Evolutionary conservation across 2,888 invertebrate genomes (phyloP), one percentile per base, ranked within the genome.

Genomic region (Sarcophaga carnaria): DNA sequence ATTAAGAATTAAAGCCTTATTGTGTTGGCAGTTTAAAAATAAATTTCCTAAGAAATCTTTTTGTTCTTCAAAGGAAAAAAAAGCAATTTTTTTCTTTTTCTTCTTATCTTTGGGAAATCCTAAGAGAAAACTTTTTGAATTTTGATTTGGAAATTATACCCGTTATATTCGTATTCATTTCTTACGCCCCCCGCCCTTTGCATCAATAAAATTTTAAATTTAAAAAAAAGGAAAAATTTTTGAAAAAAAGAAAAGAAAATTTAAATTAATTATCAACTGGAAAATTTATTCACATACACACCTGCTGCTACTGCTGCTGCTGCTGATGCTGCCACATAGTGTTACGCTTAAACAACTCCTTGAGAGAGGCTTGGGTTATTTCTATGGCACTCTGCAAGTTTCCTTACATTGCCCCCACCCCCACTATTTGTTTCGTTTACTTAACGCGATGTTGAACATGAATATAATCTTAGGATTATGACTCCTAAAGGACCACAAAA

Each of bases 401-500:
- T 20, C 25, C 17, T 45, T 66, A 10, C 47, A 47, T 59, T n/a
- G 20, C 20, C 54, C 62, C 54, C 67, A 45, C 75, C 6, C 37
- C 37, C 37, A 37, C 37, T 37, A 37, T 37, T 37, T 37, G 67
- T 72, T 76, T 54, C 54, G 11, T 75, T 79, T 75, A 49, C 72
- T 77, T 87, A 72, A 76, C 85, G 83, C 62, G 66, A 83, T 87
- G 78, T 81, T 86, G 76, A 90, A 92, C 92, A 92, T 92, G 92
- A 90, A 92, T 92, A 92, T 90, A 92, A 92, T 91, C 92, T 92
- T 92, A 91, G 91, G 91, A 90, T 92, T 90, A 92, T 90, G 92
- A 90, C 89, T 90, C 91, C 92, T 83, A 66, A 69, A 88, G 89
- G 89, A 89, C 83, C 87, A 67, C 67, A 81, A 84, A 87, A 69